These are phyloP conservation scores for Euborellia annulipes DNA, from an alignment of 1,140 invertebrate genomes.

Conservation along the genomic window DNA sequence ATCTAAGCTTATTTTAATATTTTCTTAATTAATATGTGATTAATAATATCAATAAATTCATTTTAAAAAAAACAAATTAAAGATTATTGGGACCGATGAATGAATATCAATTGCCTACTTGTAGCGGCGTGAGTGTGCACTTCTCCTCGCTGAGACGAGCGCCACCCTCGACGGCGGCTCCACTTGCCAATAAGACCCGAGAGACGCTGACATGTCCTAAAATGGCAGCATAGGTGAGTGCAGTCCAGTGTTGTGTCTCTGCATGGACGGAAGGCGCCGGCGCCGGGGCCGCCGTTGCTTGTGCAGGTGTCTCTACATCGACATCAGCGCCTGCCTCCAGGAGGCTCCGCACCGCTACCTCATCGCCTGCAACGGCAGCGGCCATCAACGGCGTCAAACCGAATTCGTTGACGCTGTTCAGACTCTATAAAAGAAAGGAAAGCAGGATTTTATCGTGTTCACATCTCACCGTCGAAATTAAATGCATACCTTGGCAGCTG, in stretches of 20 bases:
- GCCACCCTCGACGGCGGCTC: conserved; percentile 72
- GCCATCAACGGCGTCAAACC: conserved; percentile 71
- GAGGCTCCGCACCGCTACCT: conserved; percentile 44
- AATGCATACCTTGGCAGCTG: conserved; percentile 41
- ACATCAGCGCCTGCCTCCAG: conserved; percentile 34
- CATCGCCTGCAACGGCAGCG: conserved; percentile 61
- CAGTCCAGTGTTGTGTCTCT: conserved; percentile 64
- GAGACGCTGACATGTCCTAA: conserved; percentile 40
- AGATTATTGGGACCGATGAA: too few species aligned
- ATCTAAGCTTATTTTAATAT: too few species aligned
- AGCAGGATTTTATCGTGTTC: background rate
- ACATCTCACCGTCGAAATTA: too few species aligned
- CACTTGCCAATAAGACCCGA: conserved; percentile 52
- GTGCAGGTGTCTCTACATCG: conserved; percentile 31
- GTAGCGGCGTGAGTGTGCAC: conserved; percentile 69
- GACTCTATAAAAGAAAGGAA: conserved; percentile 14
- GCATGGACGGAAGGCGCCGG: conserved; percentile 34
- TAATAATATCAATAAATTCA: too few species aligned
- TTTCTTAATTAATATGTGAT: too few species aligned
- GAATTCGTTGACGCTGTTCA: conserved; percentile 60
- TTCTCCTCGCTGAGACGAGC: conserved; percentile 64
- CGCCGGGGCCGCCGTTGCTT: conserved; percentile 22
- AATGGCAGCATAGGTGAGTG: conserved; percentile 50
- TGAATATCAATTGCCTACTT: too few species aligned
- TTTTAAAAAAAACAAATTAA: too few species aligned